Percentiles rank a stretch among this genome's conserved stretches.
phyloP scores from a whole-genome alignment of 2,888 invertebrate species.

The Oithona nana region DNA sequence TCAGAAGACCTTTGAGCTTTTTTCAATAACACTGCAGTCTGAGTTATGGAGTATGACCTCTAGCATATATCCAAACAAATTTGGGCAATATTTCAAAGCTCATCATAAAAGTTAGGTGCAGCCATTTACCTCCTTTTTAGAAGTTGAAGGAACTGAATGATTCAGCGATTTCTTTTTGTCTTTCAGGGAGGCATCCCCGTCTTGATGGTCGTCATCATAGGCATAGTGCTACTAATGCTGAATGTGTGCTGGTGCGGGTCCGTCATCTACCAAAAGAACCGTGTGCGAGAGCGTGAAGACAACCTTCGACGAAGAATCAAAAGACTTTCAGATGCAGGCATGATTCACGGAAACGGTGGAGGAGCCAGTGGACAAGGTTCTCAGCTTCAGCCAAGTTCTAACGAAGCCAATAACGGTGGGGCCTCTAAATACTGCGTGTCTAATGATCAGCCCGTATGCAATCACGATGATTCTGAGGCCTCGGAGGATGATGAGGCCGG shows the following conservation, averaged over 20 bases:
- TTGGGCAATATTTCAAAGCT: too few species aligned
- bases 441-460: background rate
- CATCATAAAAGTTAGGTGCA: too few species aligned
- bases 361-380: too few species aligned
- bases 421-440: background rate
- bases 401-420: background rate
- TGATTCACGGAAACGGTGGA: background rate
- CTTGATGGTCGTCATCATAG: slow-evolving; percentile 33
- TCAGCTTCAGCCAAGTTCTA: too few species aligned
- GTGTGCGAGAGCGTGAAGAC: slow-evolving; percentile 17
- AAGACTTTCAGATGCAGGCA: background rate
- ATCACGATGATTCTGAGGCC: background rate
- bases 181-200: slow-evolving; percentile 23
- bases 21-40: too few species aligned
- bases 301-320: background rate
- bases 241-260: slow-evolving; percentile 49
- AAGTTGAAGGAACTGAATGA: too few species aligned
- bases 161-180: background rate
- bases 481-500: background rate
- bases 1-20: too few species aligned
- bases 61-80: too few species aligned
- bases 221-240: slow-evolving; percentile 47
- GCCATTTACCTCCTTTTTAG: too few species aligned
- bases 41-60: too few species aligned
- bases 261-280: slow-evolving; percentile 39